Evolutionary conservation across 2,888 invertebrate genomes (phyloP).

Genomic region (Heliconius ethilla): DNA sequence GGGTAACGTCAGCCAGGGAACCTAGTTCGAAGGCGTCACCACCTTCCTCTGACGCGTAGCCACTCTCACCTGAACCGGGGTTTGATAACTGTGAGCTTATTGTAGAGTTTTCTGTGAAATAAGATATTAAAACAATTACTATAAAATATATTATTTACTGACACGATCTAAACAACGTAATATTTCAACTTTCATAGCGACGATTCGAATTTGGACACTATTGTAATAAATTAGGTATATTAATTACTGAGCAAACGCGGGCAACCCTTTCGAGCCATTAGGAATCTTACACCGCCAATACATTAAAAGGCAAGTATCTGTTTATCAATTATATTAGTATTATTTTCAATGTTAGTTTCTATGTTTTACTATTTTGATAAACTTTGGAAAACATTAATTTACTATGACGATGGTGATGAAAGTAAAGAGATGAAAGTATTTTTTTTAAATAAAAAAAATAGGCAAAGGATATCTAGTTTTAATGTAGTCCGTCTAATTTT

Average conservation of each 20-base stretch:
- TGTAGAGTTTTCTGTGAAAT: slow-evolving; percentile 37
- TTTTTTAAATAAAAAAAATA: no score
- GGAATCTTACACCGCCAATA: slow-evolving; percentile 63
- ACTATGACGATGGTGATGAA: no score
- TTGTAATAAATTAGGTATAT: slow-evolving; percentile 45
- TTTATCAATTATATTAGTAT: slow-evolving; percentile 58
- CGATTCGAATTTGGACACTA: slow-evolving; percentile 3
- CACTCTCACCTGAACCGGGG: slow-evolving; percentile 59
- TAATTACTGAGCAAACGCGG: slow-evolving; percentile 45
- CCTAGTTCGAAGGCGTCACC: slow-evolving; percentile 78
- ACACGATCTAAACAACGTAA: slow-evolving; percentile 4
- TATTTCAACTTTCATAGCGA: slow-evolving; percentile 7
- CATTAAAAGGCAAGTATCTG: slow-evolving; percentile 60
- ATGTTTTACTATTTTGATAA: neutral
- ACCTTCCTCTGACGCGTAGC: slow-evolving; percentile 51
- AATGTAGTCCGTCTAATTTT: no score
- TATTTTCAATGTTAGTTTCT: neutral
- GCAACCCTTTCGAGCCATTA: slow-evolving; percentile 64
- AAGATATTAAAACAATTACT: no score
- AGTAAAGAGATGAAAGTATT: no score
- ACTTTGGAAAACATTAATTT: no score
- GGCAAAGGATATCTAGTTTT: no score
- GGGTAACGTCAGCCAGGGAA: slow-evolving; percentile 76
- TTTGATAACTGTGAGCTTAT: slow-evolving; percentile 51
- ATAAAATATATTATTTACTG: neutral